Base-by-base conservation (phyloP, 2,888 invertebrate genomes). In the Celastrina argiolus region DNA sequence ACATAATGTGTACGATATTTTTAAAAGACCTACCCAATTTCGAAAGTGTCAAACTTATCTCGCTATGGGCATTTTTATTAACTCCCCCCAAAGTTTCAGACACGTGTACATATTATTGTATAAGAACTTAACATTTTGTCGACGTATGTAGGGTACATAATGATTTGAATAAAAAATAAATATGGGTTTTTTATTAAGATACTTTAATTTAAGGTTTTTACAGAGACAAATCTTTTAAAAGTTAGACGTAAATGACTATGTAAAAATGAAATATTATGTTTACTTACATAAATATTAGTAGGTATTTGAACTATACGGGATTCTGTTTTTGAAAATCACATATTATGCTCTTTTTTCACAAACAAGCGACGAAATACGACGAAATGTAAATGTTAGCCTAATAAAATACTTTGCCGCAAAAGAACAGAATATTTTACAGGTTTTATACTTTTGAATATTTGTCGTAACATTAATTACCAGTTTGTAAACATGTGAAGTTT, bases 361-460 rank as follows among this genome's bases (percentile, higher is more conserved):
- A 87, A 83, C 81, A 82, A 73, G 78, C 77, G 77, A 76, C 75
- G 70, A 74, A 76, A 75, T 76, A 75, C 76, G 78, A 75, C 79
- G 73, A 77, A 77, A 87, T 82, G 88, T 83, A 87, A 89, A 90
- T 88, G 87, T 88, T 87, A 76, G 80, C 76, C 75, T 74, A 80
- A 79, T 78, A 78, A 82, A 84, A 82, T 78, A 82, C 83, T 83
- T 84, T 81, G 81, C 81, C 82, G 81, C 73, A 73, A 77, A 81
- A 77, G 80, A 76, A 82, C 78, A 79, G 79, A 81, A 84, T 82
- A 82, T 83, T 83, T 81, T 78, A 78, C 82, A 80, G 76, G 71
- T 78, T 79, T 64, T 39, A 68, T 68, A 66, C 34, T 70, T 69
- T 70, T 63, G 63, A 64, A 64, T 42, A 42, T 61, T 63, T 56